These are phyloP conservation scores for Parasteatoda lunata DNA, from an alignment of 2,888 invertebrate genomes.

Conservation along the genomic window DNA sequence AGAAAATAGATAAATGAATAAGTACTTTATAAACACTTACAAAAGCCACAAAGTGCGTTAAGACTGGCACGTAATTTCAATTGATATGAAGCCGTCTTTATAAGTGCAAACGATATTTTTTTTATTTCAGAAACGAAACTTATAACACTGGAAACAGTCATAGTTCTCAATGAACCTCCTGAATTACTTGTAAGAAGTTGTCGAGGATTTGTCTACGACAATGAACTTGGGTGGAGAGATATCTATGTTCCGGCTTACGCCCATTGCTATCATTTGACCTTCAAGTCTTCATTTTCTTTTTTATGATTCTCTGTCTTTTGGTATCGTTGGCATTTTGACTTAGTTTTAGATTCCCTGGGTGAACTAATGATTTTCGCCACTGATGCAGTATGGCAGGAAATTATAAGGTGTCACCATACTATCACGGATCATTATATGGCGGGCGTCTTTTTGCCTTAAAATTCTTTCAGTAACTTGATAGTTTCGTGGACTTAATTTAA, in stretches of 20 bases:
- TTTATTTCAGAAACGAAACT: no score
- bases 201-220: conserved; percentile 20
- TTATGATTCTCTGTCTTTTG: conserved; percentile 3
- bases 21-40: no score
- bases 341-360: conserved; percentile 18
- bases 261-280: conserved; percentile 43
- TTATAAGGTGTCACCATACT: conserved; percentile 61
- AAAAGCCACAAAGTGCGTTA: no score
- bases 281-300: conserved; percentile 25
- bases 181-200: conserved; percentile 15
- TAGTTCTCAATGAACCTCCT: background rate
- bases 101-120: no score
- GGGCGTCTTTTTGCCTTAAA: conserved; percentile 10
- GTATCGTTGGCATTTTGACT: conserved; percentile 40
- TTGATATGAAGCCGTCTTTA: no score
- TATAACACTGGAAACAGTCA: no score
- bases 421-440: conserved; percentile 35
- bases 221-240: conserved; percentile 44
- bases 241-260: conserved; percentile 34
- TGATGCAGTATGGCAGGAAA: conserved; percentile 49
- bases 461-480: no score
- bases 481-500: background rate
- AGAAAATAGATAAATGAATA: no score
- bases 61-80: no score
- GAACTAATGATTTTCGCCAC: conserved; percentile 27